phyloP scores from a whole-genome alignment of 2,797 vertebrate species.

The Coranthus polyacanthus region DNA sequence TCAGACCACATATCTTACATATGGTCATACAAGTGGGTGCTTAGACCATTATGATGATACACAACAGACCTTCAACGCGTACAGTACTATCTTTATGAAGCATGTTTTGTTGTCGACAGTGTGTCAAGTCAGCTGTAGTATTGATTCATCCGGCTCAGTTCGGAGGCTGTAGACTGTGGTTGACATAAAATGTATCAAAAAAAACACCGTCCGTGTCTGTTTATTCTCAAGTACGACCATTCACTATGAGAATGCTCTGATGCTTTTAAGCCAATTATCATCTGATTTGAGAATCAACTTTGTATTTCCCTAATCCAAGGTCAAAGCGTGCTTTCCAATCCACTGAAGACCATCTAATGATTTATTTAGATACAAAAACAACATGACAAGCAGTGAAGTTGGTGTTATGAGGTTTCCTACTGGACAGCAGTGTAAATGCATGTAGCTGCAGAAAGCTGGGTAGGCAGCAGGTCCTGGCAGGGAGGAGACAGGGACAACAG shows the following conservation, averaged over 20 bases:
- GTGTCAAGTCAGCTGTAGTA: no score
- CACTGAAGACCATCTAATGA: conserved; percentile 1
- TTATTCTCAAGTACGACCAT: neutral
- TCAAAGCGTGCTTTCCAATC: conserved; percentile 1
- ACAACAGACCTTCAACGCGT: no score
- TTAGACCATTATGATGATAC: no score
- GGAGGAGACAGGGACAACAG: conserved; percentile 74
- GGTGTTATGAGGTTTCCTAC: conserved; percentile 19
- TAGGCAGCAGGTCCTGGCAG: conserved; percentile 74
- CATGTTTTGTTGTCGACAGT: neutral
- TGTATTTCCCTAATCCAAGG: conserved; percentile 3
- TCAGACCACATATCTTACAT: no score
- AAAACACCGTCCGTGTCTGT: neutral
- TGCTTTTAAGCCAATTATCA: neutral
- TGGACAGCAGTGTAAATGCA: conserved; percentile 34
- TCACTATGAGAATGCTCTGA: neutral
- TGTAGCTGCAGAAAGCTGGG: conserved; percentile 48
- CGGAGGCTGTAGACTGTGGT: neutral
- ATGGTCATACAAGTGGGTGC: no score
- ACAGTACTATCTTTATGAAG: neutral
- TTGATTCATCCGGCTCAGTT: neutral
- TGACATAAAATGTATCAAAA: no score
- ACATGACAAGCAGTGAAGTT: conserved; percentile 12
- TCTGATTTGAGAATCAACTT: neutral
- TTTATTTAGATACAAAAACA: conserved; percentile 36